phyloP scores from a whole-genome alignment of 2,888 invertebrate species.

The Punctoribates punctum region DNA sequence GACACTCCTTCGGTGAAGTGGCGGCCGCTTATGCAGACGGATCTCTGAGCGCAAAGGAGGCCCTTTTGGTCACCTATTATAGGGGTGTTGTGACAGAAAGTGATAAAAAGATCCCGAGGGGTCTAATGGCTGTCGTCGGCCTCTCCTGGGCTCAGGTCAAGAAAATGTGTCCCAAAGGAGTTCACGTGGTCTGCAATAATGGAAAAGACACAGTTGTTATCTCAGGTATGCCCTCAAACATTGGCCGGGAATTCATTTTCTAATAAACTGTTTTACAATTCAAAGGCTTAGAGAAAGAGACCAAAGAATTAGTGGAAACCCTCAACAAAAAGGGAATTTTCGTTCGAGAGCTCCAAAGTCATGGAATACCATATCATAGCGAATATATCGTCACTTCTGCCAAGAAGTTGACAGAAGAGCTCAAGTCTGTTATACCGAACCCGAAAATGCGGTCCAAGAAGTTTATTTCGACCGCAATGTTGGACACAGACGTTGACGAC shows the following conservation, averaged over 20 bases:
- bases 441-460: slow-evolving; percentile 57
- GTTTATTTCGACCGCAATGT: slow-evolving; percentile 83
- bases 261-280: too few species aligned
- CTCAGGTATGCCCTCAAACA: slow-evolving; percentile 53
- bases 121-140: slow-evolving; percentile 54
- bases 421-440: slow-evolving; percentile 60
- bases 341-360: slow-evolving; percentile 30
- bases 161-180: slow-evolving; percentile 51
- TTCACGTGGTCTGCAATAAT: slow-evolving; percentile 57
- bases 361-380: slow-evolving; percentile 24
- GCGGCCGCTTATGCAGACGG: slow-evolving; percentile 60
- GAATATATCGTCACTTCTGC: neutral
- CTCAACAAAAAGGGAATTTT: slow-evolving; percentile 27
- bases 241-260: too few species aligned
- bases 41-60: slow-evolving; percentile 57
- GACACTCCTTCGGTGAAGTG: slow-evolving; percentile 59
- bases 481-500: neutral
- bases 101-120: slow-evolving; percentile 44
- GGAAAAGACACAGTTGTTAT: slow-evolving; percentile 58
- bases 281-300: neutral
- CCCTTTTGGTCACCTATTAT: slow-evolving; percentile 58
- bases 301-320: slow-evolving; percentile 17
- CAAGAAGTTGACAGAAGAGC: slow-evolving; percentile 2
- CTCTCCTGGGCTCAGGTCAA: slow-evolving; percentile 52
- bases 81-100: slow-evolving; percentile 54